Percentiles rank a stretch among this genome's conserved stretches.
Conservation (phyloP, 2,113 vertebrate genomes). For the Chiloscyllium plagiosum region DNA sequence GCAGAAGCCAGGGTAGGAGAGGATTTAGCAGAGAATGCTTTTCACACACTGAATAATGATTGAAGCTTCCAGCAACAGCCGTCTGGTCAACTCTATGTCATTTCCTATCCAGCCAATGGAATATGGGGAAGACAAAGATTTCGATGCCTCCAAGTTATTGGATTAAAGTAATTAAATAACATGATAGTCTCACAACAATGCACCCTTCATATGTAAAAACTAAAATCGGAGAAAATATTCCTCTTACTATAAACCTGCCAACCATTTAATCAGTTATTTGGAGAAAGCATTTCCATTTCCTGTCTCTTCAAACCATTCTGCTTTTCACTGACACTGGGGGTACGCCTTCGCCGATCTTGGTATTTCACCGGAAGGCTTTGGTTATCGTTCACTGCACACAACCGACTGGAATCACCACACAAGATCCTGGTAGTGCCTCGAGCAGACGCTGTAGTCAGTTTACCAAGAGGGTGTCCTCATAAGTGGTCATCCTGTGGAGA, state of each 20-base stretch:
- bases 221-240: background rate
- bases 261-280: background rate
- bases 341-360: background rate
- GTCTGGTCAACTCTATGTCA: background rate
- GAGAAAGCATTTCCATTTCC: background rate
- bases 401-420: background rate
- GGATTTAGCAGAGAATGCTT: background rate
- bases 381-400: background rate
- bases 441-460: background rate
- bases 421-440: background rate
- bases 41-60: background rate
- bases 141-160: background rate
- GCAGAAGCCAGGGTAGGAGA: too few species aligned
- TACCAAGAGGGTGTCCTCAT: conserved; percentile 4
- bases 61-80: background rate
- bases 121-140: background rate
- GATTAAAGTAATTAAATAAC: background rate
- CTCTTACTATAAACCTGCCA: background rate
- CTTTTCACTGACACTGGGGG: background rate
- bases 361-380: background rate
- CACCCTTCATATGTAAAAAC: background rate
- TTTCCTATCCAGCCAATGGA: background rate
- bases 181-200: background rate
- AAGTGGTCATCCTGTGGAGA: background rate
- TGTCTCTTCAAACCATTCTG: background rate